Conservation (phyloP, 2,888 invertebrate species). For the Dilophus febrilis region DNA sequence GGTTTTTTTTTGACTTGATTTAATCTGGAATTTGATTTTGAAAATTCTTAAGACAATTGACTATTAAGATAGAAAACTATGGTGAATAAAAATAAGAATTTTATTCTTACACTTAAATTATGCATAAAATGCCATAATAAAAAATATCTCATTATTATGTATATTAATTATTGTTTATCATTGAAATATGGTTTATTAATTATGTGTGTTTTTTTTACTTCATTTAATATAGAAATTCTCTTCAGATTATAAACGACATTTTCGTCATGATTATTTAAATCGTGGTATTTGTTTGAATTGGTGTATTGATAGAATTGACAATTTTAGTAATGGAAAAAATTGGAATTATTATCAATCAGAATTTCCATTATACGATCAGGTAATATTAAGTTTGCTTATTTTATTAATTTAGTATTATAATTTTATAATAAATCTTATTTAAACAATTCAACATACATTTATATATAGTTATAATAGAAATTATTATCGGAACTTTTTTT, state of each 20-base stretch:
- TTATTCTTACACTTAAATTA: no score
- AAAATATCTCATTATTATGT: no score
- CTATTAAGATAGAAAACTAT: no score
- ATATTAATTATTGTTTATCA: no score
- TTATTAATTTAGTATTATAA: neutral
- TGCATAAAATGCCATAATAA: no score
- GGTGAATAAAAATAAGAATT: no score
- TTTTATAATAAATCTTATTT: neutral
- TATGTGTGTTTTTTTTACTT: neutral
- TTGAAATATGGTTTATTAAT: neutral
- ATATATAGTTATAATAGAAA: no score
- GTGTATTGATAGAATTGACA: conserved; percentile 4
- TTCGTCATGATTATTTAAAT: conserved; percentile 7
- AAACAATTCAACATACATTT: neutral
- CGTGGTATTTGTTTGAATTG: conserved; percentile 9
- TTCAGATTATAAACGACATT: conserved; percentile 4
- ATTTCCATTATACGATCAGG: conserved; percentile 2
- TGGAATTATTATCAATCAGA: conserved; percentile 1
- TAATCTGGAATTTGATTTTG: no score
- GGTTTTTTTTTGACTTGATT: no score
- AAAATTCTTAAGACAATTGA: no score
- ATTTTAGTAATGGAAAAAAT: conserved; percentile 1
- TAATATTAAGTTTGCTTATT: neutral
- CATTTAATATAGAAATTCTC: conserved; percentile 6
- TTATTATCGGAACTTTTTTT: no score